Conservation (phyloP, 2,113 vertebrate genomes). For the Talpa occidentalis region DNA sequence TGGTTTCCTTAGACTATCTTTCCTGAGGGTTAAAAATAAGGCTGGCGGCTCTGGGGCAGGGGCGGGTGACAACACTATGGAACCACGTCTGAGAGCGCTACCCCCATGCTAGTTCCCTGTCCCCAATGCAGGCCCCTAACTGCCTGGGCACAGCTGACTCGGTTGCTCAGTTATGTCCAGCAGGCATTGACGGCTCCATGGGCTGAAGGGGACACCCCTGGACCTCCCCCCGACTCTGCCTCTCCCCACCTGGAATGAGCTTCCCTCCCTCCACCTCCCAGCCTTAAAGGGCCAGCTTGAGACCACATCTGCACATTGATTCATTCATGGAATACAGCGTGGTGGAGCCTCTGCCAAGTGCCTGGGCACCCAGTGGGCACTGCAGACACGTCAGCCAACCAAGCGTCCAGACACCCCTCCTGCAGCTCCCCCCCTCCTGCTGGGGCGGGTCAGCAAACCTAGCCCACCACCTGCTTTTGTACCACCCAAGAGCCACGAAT, state of each 20-base stretch:
- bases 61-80: constrained; percentile 33
- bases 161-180: background rate
- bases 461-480: background rate
- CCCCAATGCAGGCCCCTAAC: background rate
- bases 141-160: background rate
- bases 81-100: fast-evolving
- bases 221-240: background rate
- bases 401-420: background rate
- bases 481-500: background rate
- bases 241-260: background rate
- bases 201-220: background rate
- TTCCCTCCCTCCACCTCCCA: background rate
- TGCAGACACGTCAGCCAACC: background rate
- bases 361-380: background rate
- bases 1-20: constrained; percentile 65
- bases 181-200: background rate
- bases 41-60: constrained; percentile 54
- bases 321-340: background rate
- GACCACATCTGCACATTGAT: background rate
- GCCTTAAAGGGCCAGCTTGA: background rate
- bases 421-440: too few relatives aligned
- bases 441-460: background rate
- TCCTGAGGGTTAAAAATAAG: constrained; percentile 82
- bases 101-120: background rate
- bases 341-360: background rate